phyloP scores from a whole-genome alignment of 1,140 invertebrate genomes.

The Eufriesea mexicana region DNA sequence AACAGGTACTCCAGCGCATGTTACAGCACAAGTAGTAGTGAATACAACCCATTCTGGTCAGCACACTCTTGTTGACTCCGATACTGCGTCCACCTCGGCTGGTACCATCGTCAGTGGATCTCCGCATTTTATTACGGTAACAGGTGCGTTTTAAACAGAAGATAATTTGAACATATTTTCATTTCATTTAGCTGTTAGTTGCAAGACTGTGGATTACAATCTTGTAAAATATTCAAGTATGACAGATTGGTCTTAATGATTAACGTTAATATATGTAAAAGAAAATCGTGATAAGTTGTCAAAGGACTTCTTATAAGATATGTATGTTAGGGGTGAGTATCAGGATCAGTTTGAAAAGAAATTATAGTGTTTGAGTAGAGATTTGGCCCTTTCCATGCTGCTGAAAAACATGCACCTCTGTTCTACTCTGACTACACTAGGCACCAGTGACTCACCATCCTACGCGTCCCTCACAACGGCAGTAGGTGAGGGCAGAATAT shows the following conservation, averaged over 20 bases:
- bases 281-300: constrained; percentile 19
- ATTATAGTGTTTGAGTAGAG: constrained; percentile 73
- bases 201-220: neutral
- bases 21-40: constrained; percentile 82
- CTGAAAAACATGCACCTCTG: constrained; percentile 76
- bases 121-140: constrained; percentile 83
- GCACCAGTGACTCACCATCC: constrained; percentile 80
- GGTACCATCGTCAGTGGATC: constrained; percentile 81
- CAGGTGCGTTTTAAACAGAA: constrained; percentile 73
- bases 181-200: constrained; percentile 18
- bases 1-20: constrained; percentile 79
- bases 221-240: neutral
- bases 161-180: constrained; percentile 1
- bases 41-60: constrained; percentile 80
- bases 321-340: constrained; percentile 59
- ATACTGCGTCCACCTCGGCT: constrained; percentile 78
- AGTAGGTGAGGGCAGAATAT: constrained; percentile 79
- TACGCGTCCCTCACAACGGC: constrained; percentile 81
- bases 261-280: neutral
- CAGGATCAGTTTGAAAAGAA: constrained; percentile 65
- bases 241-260: constrained; percentile 3
- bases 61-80: constrained; percentile 79
- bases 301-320: constrained; percentile 38
- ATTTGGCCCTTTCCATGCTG: constrained; percentile 72
- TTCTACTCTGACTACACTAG: constrained; percentile 77